Percentiles rank a stretch among this genome's conserved stretches.
phyloP scores from a whole-genome alignment of 2,113 vertebrate genomes.

The Scortum barcoo region DNA sequence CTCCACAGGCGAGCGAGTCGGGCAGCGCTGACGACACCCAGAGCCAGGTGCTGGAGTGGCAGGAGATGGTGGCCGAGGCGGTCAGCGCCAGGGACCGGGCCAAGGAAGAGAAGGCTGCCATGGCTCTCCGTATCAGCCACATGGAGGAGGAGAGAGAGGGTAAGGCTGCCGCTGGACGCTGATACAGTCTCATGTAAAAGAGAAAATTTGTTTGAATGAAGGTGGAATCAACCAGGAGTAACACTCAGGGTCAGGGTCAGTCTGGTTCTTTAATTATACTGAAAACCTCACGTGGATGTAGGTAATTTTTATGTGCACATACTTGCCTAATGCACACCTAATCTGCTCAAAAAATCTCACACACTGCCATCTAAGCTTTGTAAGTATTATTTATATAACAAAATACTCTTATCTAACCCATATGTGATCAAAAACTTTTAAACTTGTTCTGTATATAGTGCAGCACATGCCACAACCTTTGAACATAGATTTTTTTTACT shows the following conservation, averaged over 20 bases:
- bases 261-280: no score
- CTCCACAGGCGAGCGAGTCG: conserved; percentile 88
- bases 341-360: conserved; percentile 2
- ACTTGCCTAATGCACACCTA: conserved; percentile 5
- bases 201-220: neutral
- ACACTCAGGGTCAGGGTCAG: neutral
- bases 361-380: no score
- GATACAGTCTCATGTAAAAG: neutral
- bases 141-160: conserved; percentile 96
- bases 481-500: no score
- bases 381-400: neutral
- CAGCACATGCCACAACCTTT: neutral
- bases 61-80: conserved; percentile 87
- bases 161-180: conserved; percentile 70
- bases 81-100: conserved; percentile 83
- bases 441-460: neutral
- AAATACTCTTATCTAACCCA: neutral
- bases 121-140: conserved; percentile 89
- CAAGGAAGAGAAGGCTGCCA: conserved; percentile 87
- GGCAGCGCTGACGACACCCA: conserved; percentile 90
- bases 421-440: neutral
- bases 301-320: neutral
- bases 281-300: neutral
- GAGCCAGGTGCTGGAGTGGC: conserved; percentile 91
- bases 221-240: neutral